phyloP scores from a whole-genome alignment of 2,797 vertebrate genomes.

The Syngnathus acus region DNA sequence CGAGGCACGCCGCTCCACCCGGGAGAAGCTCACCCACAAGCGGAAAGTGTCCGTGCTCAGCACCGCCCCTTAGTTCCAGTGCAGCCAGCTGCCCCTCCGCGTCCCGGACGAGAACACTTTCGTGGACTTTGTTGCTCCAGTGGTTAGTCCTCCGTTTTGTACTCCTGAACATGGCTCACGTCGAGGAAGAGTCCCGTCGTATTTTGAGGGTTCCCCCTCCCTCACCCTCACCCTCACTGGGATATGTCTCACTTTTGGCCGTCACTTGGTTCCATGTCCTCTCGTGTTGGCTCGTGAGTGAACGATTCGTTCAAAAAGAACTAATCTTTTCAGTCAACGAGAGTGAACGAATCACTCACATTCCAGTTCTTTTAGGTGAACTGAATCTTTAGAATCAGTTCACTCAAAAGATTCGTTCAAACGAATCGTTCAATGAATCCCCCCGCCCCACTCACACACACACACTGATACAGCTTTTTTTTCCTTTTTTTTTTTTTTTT shows the following conservation, averaged over 20 bases:
- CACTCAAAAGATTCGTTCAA: too few species aligned
- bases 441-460: too few species aligned
- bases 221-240: conserved; percentile 16
- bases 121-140: conserved; percentile 96
- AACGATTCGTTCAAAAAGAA: too few species aligned
- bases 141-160: conserved; percentile 90
- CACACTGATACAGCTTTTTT: too few species aligned
- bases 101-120: conserved; percentile 82
- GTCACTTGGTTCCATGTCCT: conserved; percentile 57
- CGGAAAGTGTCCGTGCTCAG: conserved; percentile 93
- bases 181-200: background rate
- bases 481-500: too few species aligned
- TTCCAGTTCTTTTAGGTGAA: too few species aligned
- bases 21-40: conserved; percentile 79
- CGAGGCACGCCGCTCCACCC: conserved; percentile 75
- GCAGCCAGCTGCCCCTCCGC: conserved; percentile 73
- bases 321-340: too few species aligned
- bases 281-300: conserved; percentile 13
- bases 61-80: conserved; percentile 88
- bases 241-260: conserved; percentile 35
- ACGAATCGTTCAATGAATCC: too few species aligned
- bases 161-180: conserved; percentile 88
- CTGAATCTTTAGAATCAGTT: too few species aligned
- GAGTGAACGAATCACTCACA: too few species aligned
- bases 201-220: background rate